These are phyloP conservation scores for Mallotus villosus DNA, from an alignment of 2,797 vertebrate species.

Conservation along the genomic window DNA sequence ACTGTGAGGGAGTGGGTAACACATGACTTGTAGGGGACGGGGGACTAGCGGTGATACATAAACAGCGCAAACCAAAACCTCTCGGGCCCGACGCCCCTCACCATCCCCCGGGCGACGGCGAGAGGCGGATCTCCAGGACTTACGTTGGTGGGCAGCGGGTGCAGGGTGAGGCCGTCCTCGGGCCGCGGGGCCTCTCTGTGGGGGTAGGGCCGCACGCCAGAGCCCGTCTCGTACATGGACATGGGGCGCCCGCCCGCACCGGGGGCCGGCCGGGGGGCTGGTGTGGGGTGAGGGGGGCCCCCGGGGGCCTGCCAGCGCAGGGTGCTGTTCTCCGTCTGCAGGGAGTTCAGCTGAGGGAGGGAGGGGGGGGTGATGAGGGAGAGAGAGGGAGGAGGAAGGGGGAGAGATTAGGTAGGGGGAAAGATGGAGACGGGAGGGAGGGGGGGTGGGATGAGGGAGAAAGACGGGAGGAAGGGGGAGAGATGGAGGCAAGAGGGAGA, in stretches of 20 bases:
- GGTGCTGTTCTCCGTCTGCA: constrained; percentile 93
- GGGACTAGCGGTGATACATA: too few species aligned
- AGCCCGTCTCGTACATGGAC: constrained; percentile 99
- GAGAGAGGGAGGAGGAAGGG: constrained; percentile 76
- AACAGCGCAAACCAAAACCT: background rate
- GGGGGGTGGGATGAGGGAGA: constrained; percentile 3
- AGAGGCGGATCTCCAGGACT: constrained; percentile 67
- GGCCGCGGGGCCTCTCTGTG: constrained; percentile 83
- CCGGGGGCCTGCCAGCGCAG: constrained; percentile 90
- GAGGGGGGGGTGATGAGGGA: constrained; percentile 13
- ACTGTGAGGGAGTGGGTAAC: background rate
- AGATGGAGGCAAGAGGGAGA: background rate
- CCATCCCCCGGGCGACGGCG: background rate
- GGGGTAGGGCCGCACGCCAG: constrained; percentile 86
- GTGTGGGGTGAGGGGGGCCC: constrained; percentile 79
- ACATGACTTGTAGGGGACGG: too few species aligned
- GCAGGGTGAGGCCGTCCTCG: constrained; percentile 86
- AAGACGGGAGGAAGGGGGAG: constrained; percentile 65
- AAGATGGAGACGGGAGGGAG: constrained; percentile 35
- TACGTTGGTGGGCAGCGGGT: constrained; percentile 93
- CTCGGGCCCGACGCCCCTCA: background rate
- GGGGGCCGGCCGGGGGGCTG: constrained; percentile 81
- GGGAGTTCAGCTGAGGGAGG: constrained; percentile 90
- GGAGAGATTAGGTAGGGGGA: constrained; percentile 36
- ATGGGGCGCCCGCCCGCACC: constrained; percentile 89